These are phyloP conservation scores for Micropoecilia bifurca DNA, from an alignment of 2,797 vertebrate species.

Conservation along the genomic window DNA sequence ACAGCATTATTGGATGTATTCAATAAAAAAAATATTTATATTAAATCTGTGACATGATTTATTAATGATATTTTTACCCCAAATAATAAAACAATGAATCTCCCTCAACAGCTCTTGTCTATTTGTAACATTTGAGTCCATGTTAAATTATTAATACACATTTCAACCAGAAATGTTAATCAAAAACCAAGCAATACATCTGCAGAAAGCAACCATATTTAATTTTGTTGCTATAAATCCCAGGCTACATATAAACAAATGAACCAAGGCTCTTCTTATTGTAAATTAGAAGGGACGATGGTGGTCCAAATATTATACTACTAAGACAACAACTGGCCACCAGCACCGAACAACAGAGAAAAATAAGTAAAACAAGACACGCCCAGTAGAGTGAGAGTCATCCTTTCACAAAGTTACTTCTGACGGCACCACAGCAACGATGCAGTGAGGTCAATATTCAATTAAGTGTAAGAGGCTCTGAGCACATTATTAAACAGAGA, in stretches of 20 bases:
- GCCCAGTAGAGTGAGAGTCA: conserved; percentile 7
- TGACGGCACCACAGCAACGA: conserved; percentile 20
- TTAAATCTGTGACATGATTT: not conserved
- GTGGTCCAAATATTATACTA: not conserved
- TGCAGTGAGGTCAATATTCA: conserved; percentile 74
- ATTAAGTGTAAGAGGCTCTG: conserved; percentile 63
- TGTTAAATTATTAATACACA: not conserved
- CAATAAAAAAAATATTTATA: not conserved
- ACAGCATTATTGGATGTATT: not conserved
- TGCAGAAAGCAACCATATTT: not conserved
- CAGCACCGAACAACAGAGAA: not conserved
- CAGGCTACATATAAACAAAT: not conserved
- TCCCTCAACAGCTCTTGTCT: not conserved
- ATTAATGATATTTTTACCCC: not conserved
- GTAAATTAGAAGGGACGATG: not conserved
- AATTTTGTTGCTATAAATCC: not conserved
- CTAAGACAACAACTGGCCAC: not conserved
- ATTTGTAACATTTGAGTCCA: not conserved
- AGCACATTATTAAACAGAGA: conserved; percentile 62
- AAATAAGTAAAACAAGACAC: not conserved
- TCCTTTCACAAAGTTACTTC: not conserved
- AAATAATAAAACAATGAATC: not conserved
- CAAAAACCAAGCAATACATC: not conserved
- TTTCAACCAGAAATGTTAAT: not conserved
- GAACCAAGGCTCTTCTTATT: not conserved